phyloP scores from a whole-genome alignment of 1,140 invertebrate genomes.

The Anoplophora glabripennis region DNA sequence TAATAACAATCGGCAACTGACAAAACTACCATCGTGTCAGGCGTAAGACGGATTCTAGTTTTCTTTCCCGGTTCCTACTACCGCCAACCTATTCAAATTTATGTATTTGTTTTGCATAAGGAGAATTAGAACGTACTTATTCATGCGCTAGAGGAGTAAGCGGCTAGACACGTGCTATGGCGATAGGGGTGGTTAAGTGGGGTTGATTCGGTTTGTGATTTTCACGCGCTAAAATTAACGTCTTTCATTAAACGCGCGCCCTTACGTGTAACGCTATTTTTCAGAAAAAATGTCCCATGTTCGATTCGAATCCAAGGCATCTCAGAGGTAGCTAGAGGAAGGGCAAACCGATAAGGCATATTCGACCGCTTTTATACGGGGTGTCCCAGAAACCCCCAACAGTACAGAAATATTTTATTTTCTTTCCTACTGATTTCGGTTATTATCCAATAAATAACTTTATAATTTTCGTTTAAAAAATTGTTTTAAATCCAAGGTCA shows the following conservation, averaged over 20 bases:
- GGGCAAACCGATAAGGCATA: too few species aligned
- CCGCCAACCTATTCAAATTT: slow-evolving; percentile 1
- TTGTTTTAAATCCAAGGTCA: too few species aligned
- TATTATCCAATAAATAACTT: too few species aligned
- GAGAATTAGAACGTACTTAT: slow-evolving; percentile 1
- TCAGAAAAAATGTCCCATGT: too few species aligned
- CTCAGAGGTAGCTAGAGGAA: too few species aligned
- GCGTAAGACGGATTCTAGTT: neutral
- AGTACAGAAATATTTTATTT: too few species aligned
- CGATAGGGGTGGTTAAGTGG: slow-evolving; percentile 7
- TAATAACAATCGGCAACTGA: neutral
- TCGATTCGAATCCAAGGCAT: too few species aligned
- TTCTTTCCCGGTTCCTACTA: slow-evolving; percentile 5
- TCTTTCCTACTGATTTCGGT: too few species aligned
- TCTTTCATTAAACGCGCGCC: slow-evolving; percentile 13
- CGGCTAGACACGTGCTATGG: slow-evolving; percentile 11
- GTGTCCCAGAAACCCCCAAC: too few species aligned
- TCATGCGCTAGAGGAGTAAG: slow-evolving; percentile 1
- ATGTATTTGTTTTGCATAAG: slow-evolving; percentile 4
- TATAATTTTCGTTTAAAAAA: too few species aligned
- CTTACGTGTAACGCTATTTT: neutral
- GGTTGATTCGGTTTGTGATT: slow-evolving; percentile 17
- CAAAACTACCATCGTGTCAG: neutral
- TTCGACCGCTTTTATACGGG: too few species aligned
- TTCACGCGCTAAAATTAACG: slow-evolving; percentile 19